Base-by-base conservation (phyloP, 2,113 vertebrate genomes). In the Spea bombifrons region DNA sequence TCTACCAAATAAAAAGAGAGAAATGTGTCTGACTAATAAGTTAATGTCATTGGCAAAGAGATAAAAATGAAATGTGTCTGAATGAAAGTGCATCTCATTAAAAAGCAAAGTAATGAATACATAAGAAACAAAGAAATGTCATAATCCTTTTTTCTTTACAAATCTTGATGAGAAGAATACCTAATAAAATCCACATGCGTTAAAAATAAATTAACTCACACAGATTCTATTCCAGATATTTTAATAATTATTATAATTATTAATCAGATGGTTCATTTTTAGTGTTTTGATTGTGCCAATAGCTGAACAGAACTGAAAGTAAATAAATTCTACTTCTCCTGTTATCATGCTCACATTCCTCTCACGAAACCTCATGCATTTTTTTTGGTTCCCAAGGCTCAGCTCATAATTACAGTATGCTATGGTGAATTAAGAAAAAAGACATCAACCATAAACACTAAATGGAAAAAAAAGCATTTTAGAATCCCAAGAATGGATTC, bases 51-150 rank as follows among this genome's bases (percentile, higher is more conserved):
- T 8, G 59, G 43, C 63, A 73, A 80, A 73, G 49, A 73, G 44
- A 73, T 80, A 80, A 80, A 73, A 80, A 80, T 80, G 77, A 80
- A 80, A 66, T 80, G 63, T 80, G 70, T 73, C 49, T 66, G 70
- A 73, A 46, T 73, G 50, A 80, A 73, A 66, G 66, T 57, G 43
- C 50, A 67, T 43, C 71, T 73, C 8, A n/a, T 80, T 73, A 80
- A 66, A 66, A 80, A 59, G 52, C 70, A 73, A 80, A 80, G 70
- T 67, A 80, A 73, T 79, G 48, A 79, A 79, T 59, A 47, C 12
- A 66, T 64, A 66, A 78, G 77, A 66, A 43, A 73, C 71, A 57
- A 66, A 73, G 70, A 73, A 17, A 59, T 73, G 70, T 73, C 63
- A 67, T 57, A 55, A 71, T 63, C 55, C 71, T 78, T 77, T 69